phyloP scores from a whole-genome alignment of 2,113 vertebrate species.

The Motacilla alba region DNA sequence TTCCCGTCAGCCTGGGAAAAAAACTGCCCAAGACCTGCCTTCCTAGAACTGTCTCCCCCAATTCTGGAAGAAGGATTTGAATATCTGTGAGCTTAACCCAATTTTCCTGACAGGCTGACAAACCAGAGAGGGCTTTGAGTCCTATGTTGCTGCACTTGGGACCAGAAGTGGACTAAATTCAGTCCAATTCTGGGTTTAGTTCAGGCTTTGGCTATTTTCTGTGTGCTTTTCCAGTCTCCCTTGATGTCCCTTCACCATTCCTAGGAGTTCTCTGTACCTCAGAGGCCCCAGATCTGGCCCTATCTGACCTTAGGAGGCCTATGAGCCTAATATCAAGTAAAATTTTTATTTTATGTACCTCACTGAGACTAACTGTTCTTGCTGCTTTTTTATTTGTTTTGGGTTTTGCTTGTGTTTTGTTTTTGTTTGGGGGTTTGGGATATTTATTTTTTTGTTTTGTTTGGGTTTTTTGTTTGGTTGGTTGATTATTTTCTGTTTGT shows the following conservation, averaged over 20 bases:
- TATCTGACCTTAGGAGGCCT: neutral
- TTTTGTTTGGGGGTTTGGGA: neutral
- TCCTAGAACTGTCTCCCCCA: neutral
- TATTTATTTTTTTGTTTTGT: neutral
- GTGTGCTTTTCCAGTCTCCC: neutral
- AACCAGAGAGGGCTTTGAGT: neutral
- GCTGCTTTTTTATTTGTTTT: neutral
- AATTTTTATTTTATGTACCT: neutral
- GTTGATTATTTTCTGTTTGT: neutral
- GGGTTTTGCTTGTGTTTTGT: neutral
- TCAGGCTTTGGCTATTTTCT: neutral
- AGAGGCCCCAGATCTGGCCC: neutral
- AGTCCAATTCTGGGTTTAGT: neutral
- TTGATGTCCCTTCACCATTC: neutral
- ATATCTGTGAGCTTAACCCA: neutral
- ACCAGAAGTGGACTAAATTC: neutral
- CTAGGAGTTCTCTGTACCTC: neutral
- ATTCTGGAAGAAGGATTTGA: neutral
- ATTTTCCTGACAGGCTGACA: neutral
- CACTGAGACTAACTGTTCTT: neutral
- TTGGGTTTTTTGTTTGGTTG: neutral
- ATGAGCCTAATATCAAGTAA: neutral
- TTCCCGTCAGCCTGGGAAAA: neutral
- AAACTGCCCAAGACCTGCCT: neutral
- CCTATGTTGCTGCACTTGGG: neutral